Conservation (phyloP, 2,888 invertebrate species). For the Rosalia funebris region DNA sequence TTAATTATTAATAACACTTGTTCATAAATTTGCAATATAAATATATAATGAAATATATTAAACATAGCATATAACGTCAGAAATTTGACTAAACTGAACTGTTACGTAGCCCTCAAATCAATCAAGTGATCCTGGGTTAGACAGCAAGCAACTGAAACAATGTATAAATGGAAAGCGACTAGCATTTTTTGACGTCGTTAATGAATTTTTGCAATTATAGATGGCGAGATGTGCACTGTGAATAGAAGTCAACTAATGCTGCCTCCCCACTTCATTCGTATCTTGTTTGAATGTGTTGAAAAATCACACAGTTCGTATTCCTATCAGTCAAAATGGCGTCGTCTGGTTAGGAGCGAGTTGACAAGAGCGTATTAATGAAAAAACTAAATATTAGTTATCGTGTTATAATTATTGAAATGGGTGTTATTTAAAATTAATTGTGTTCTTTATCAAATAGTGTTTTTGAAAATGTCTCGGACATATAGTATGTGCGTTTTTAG, state of each 20-base stretch:
- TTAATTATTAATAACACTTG: no score
- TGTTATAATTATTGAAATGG: conserved; percentile 32
- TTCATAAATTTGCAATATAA: no score
- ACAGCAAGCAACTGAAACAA: no score
- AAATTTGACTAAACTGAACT: no score
- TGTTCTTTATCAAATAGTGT: conserved; percentile 26
- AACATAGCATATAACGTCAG: no score
- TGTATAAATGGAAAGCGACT: no score
- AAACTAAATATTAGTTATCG: conserved; percentile 10
- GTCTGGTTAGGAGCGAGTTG: conserved; percentile 14
- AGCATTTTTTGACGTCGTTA: neutral
- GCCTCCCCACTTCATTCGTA: conserved; percentile 10
- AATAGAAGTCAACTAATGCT: neutral
- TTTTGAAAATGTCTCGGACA: conserved; percentile 53
- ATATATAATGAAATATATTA: no score
- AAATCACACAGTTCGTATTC: neutral
- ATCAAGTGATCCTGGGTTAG: no score
- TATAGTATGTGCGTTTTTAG: conserved; percentile 42
- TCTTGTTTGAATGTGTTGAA: conserved; percentile 9
- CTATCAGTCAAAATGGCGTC: conserved; percentile 19
- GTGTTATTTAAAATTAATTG: conserved; percentile 34
- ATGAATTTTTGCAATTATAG: neutral
- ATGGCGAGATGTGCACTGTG: neutral
- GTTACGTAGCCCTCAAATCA: no score
- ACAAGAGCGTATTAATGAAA: conserved; percentile 15